phyloP scores from a whole-genome alignment of 2,888 invertebrate species.

The Drosophila siamana region DNA sequence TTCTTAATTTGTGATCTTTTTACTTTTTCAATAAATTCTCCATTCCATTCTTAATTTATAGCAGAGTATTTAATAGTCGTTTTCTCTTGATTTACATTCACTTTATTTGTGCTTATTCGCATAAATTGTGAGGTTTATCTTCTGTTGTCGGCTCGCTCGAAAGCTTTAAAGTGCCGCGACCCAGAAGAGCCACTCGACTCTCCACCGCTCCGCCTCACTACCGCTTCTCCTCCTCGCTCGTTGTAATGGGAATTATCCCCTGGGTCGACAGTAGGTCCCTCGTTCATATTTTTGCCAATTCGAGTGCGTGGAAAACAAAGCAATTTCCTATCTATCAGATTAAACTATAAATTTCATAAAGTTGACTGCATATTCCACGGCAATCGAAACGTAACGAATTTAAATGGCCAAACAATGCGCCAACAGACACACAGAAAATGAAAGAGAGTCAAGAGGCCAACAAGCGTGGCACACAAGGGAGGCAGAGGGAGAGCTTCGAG shows the following conservation, averaged over 20 bases:
- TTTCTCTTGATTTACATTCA: neutral
- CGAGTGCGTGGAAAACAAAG: conserved; percentile 69
- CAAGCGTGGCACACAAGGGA: neutral
- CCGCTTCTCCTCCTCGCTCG: neutral
- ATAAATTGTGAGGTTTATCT: conserved; percentile 61
- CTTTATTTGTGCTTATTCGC: conserved; percentile 17
- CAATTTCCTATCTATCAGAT: conserved; percentile 80
- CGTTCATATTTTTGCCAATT: conserved; percentile 50
- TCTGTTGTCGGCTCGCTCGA: conserved; percentile 50
- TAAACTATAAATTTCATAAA: conserved; percentile 81
- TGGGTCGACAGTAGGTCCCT: neutral
- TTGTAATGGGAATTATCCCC: conserved; percentile 4
- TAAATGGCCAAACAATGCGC: conserved; percentile 75
- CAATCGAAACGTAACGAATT: conserved; percentile 80
- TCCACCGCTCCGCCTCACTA: neutral
- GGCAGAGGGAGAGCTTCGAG: conserved; percentile 72
- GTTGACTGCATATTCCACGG: conserved; percentile 79
- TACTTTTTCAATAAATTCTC: neutral
- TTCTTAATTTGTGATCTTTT: neutral
- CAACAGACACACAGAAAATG: conserved; percentile 32
- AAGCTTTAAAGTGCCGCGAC: conserved; percentile 54
- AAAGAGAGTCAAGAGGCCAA: conserved; percentile 43
- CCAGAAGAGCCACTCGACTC: neutral
- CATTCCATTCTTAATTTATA: neutral
- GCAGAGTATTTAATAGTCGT: conserved; percentile 13